Evolutionary conservation across 2,888 invertebrate genomes (phyloP).

Genomic region (Tinea trinotella): DNA sequence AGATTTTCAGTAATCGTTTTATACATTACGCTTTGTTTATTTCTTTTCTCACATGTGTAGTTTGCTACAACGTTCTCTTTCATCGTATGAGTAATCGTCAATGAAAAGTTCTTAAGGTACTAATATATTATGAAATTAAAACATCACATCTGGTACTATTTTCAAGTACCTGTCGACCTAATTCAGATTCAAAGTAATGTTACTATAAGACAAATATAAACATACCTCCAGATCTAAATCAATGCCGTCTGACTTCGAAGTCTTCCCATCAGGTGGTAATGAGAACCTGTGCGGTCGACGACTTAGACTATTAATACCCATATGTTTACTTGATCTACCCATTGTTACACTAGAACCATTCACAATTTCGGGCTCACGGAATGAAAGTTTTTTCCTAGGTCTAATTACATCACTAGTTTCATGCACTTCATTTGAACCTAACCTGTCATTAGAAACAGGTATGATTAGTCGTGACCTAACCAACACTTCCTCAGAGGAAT

Average conservation of each 20-base stretch:
- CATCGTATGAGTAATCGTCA: constrained; percentile 5
- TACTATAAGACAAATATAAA: background rate
- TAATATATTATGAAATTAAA: background rate
- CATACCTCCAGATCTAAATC: constrained; percentile 74
- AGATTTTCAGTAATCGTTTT: constrained; percentile 10
- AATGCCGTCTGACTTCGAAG: constrained; percentile 70
- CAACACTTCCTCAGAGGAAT: constrained; percentile 51
- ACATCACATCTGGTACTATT: background rate
- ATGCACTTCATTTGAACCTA: constrained; percentile 39
- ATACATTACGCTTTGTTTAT: constrained; percentile 8
- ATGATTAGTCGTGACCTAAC: constrained; percentile 56
- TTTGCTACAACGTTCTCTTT: constrained; percentile 5
- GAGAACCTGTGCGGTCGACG: constrained; percentile 46
- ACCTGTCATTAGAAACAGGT: constrained; percentile 51
- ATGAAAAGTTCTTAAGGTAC: constrained; percentile 3
- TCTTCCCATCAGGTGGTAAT: constrained; percentile 38
- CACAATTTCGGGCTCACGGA: constrained; percentile 86
- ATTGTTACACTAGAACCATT: constrained; percentile 39
- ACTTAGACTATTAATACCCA: constrained; percentile 57
- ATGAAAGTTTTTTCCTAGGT: constrained; percentile 88
- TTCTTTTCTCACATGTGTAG: constrained; percentile 6
- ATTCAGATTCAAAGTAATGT: background rate
- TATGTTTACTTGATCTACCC: constrained; percentile 54
- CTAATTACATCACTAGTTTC: constrained; percentile 68
- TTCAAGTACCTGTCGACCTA: background rate